These are phyloP conservation scores for Archocentrus centrarchus DNA, from an alignment of 2,113 vertebrate genomes.

Conservation along the genomic window DNA sequence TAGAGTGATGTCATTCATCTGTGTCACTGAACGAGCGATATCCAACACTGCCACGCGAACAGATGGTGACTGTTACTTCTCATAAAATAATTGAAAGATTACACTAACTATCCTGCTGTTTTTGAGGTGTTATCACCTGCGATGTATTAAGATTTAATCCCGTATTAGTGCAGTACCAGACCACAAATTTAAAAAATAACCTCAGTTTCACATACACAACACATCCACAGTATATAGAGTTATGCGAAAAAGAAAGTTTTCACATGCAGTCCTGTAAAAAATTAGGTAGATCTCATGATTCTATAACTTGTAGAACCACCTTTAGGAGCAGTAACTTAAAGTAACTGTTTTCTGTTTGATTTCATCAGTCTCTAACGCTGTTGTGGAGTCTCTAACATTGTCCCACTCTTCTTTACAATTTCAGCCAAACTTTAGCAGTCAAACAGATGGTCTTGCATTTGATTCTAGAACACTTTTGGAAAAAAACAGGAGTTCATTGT, in stretches of 20 bases:
- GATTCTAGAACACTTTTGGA: not conserved
- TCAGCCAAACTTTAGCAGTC: not conserved
- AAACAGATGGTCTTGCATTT: not conserved
- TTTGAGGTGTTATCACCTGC: slow-evolving; percentile 15
- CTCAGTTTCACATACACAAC: not conserved
- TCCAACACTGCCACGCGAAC: slow-evolving; percentile 44
- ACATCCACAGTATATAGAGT: not conserved
- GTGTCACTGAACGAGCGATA: slow-evolving; percentile 7
- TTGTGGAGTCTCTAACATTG: not conserved
- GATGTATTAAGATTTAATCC: not conserved
- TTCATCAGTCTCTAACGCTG: not conserved
- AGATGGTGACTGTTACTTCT: slow-evolving; percentile 53
- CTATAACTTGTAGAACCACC: not conserved
- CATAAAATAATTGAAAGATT: slow-evolving; percentile 49
- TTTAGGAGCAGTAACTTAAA: not conserved
- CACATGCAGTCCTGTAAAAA: not conserved
- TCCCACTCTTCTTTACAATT: not conserved
- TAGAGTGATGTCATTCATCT: slow-evolving; percentile 33
- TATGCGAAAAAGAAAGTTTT: not conserved
- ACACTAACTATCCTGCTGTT: slow-evolving; percentile 28
- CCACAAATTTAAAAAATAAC: not conserved
- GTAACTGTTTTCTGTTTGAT: not conserved
- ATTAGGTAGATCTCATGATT: not conserved
- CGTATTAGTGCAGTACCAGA: not conserved
- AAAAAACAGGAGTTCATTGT: not conserved